Evolutionary conservation across 2,113 vertebrate genomes (phyloP), one percentile per base, ranked within the genome.

Genomic region (Lophochroa leadbeateri): DNA sequence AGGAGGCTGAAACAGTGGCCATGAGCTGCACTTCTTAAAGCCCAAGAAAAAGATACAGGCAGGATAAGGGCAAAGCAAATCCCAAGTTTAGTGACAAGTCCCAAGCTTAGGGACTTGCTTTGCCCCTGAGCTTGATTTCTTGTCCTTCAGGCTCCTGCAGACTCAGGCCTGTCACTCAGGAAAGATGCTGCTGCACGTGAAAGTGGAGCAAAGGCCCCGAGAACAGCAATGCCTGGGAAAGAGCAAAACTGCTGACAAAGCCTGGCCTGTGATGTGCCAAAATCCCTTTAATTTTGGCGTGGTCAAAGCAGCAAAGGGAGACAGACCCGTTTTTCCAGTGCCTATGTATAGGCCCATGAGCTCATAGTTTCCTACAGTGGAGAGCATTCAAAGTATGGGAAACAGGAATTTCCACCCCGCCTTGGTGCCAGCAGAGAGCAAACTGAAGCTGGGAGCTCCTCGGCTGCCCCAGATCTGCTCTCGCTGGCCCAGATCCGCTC

Each of bases 381-480:
- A 55, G 86, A 92, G 64, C 75, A 69, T 72, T 47, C 89, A 9
- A 49, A 76, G 65, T 25, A 89, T 76, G 95, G 89, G 49, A 82
- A 95, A 94, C 91, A 89, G 81, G 91, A 94, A 72, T 92, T 92
- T 84, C 91, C 67, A 96, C 81, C 77, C 47, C 7, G 2, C 28
- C 69, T 71, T 0, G 0, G 31, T 17, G 83, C 47, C n/a, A 39
- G 69, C 61, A 63, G 47, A 31, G 55, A 92, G 46, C 12, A 52
- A 68, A 75, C 35, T 13, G 50, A 37, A 88, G 58, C 52, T 71
- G 52, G 19, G 46, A 92, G 37, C 74, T 41, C 68, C 37, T 77
- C 0, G 7, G 41, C 55, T 83, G 88, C 43, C 86, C 91, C 47
- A 80, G 9, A 91, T 70, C 65, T 67, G 60, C 72, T 33, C 49